Evolutionary conservation across 2,113 vertebrate genomes (phyloP).

Genomic region (Falco punctatus): DNA sequence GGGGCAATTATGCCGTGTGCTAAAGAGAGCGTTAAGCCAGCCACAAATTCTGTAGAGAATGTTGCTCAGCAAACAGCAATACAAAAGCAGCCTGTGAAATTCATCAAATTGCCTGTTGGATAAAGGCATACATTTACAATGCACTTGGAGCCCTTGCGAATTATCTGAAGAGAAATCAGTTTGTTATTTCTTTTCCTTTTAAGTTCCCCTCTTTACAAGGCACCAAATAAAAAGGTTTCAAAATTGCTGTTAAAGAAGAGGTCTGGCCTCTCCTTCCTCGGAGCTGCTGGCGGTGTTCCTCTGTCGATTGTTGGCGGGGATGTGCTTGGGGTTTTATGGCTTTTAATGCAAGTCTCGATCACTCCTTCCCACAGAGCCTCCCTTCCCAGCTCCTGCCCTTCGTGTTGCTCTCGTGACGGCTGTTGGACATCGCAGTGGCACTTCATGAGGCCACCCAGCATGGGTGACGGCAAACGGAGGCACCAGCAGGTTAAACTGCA

Average conservation of each 20-base stretch:
- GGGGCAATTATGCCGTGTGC: constrained; percentile 45
- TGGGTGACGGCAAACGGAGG: background rate
- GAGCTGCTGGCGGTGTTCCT: background rate
- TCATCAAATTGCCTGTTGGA: constrained; percentile 53
- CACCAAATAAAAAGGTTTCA: constrained; percentile 52
- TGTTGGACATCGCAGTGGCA: rapidly evolving
- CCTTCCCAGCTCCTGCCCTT: background rate
- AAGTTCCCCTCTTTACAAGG: constrained; percentile 34
- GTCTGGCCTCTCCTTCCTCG: background rate
- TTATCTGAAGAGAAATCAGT: constrained; percentile 40
- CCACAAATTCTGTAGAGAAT: background rate
- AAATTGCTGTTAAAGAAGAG: constrained; percentile 35
- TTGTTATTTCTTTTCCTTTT: constrained; percentile 51
- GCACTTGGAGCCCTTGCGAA: background rate
- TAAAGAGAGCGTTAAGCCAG: constrained; percentile 56
- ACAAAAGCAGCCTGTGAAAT: constrained; percentile 59
- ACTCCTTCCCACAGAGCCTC: background rate
- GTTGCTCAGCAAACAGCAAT: constrained; percentile 26
- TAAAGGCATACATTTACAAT: constrained; percentile 37
- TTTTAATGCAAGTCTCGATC: background rate
- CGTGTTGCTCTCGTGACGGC: background rate
- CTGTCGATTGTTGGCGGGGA: background rate
- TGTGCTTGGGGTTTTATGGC: background rate
- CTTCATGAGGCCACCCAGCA: rapidly evolving
- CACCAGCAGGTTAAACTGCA: background rate